phyloP scores from a whole-genome alignment of 2,888 invertebrate species.

The Agrilus mali region DNA sequence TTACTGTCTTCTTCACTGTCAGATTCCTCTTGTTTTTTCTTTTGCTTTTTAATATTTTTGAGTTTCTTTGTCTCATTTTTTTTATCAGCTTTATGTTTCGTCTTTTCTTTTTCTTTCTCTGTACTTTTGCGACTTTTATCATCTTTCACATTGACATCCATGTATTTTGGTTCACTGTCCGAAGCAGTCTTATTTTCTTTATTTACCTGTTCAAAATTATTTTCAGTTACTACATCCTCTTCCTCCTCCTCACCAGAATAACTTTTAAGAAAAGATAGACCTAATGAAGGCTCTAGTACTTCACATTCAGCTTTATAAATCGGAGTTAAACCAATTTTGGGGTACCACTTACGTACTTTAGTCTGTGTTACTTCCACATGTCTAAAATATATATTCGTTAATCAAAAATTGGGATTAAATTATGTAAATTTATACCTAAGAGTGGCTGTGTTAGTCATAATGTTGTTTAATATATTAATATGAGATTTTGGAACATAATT shows the following conservation, averaged over 20 bases:
- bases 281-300: conserved; percentile 26
- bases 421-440: conserved; percentile 1
- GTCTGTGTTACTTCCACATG: too few relatives aligned
- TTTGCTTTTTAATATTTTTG: conserved; percentile 1
- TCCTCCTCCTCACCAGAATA: conserved; percentile 25
- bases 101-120: conserved; percentile 5
- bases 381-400: too few relatives aligned
- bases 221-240: background rate
- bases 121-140: conserved; percentile 1
- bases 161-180: too few relatives aligned
- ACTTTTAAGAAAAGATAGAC: conserved; percentile 27
- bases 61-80: conserved; percentile 4
- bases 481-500: conserved; percentile 16
- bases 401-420: background rate
- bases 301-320: conserved; percentile 20
- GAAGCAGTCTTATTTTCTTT: too few relatives aligned
- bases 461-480: conserved; percentile 10
- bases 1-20: background rate
- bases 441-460: conserved; percentile 5
- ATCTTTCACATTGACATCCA: background rate
- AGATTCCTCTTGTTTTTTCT: background rate
- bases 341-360: conserved; percentile 22
- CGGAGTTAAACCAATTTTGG: conserved; percentile 19
- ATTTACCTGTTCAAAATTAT: background rate
- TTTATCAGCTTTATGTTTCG: conserved; percentile 1